Percentiles rank a stretch among this genome's conserved stretches.
These are phyloP conservation scores for Diarsia rubi DNA, from an alignment of 2,888 invertebrate species.

Conservation along the genomic window DNA sequence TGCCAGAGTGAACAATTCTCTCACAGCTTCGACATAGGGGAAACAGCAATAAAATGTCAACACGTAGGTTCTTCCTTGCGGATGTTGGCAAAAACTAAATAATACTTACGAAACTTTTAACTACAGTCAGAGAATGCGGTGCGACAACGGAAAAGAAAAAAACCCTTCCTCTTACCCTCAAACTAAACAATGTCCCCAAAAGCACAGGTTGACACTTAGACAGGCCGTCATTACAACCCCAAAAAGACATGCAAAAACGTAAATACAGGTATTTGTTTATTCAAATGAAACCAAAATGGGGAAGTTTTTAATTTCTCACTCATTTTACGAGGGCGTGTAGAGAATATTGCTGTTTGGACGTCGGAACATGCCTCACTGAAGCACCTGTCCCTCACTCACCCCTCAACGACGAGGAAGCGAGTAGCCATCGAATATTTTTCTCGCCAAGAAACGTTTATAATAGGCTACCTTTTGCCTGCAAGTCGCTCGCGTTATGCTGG, in stretches of 20 bases:
- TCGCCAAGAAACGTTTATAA: background rate
- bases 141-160: background rate
- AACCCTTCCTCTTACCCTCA: conserved; percentile 2
- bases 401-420: background rate
- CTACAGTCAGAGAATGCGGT: background rate
- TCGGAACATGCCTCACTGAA: conserved; percentile 5
- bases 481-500: background rate
- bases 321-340: background rate
- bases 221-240: conserved; percentile 17
- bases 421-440: background rate
- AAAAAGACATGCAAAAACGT: conserved; percentile 6
- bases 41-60: background rate
- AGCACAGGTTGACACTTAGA: conserved; percentile 18
- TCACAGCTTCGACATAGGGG: background rate
- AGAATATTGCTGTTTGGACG: background rate
- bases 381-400: background rate
- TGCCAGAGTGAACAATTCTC: background rate
- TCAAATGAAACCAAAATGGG: background rate
- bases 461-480: background rate
- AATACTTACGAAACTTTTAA: background rate
- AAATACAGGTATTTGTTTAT: conserved; percentile 14
- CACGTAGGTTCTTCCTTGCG: background rate
- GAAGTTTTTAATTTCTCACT: conserved; percentile 22
- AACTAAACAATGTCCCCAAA: background rate
- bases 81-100: background rate